Conservation (phyloP, 2,888 invertebrate genomes). For the Drosophila planitibia region DNA sequence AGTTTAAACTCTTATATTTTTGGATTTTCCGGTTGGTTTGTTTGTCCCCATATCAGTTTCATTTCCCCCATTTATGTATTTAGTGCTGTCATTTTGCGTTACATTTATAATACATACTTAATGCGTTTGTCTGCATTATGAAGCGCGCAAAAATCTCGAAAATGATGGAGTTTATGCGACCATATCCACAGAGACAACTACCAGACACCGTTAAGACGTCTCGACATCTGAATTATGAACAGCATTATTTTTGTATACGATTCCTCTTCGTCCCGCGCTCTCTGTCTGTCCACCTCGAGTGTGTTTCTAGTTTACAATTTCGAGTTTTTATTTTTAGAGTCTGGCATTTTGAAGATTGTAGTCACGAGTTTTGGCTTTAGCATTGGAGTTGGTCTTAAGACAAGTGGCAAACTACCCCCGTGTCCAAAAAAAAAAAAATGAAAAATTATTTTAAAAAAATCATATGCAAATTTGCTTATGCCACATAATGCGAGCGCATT, state of each 20-base stretch:
- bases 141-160: slow-evolving; percentile 17
- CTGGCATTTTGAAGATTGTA: slow-evolving; percentile 45
- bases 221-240: slow-evolving; percentile 53
- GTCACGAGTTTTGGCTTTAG: slow-evolving; percentile 43
- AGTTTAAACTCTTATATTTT: slow-evolving; percentile 4
- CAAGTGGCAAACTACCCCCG: slow-evolving; percentile 64
- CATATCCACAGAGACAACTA: slow-evolving; percentile 37
- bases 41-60: not conserved
- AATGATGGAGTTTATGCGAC: slow-evolving; percentile 46
- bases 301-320: slow-evolving; percentile 38
- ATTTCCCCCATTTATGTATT: slow-evolving; percentile 15
- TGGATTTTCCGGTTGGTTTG: not conserved
- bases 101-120: slow-evolving; percentile 32
- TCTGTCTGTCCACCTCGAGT: slow-evolving; percentile 3
- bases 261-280: not conserved
- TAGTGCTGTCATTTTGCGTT: slow-evolving; percentile 27
- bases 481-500: slow-evolving; percentile 56
- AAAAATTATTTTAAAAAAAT: slow-evolving; percentile 19
- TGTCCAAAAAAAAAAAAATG: slow-evolving; percentile 24
- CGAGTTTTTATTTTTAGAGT: slow-evolving; percentile 48
- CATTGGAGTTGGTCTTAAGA: slow-evolving; percentile 38
- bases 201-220: slow-evolving; percentile 51
- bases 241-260: slow-evolving; percentile 28
- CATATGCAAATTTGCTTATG: slow-evolving; percentile 72
- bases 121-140: slow-evolving; percentile 42